A percentile compares a stretch with the other conserved stretches of the same genome.
phyloP scores from a whole-genome alignment of 2,888 invertebrate genomes.

The Brachyptera risi region DNA sequence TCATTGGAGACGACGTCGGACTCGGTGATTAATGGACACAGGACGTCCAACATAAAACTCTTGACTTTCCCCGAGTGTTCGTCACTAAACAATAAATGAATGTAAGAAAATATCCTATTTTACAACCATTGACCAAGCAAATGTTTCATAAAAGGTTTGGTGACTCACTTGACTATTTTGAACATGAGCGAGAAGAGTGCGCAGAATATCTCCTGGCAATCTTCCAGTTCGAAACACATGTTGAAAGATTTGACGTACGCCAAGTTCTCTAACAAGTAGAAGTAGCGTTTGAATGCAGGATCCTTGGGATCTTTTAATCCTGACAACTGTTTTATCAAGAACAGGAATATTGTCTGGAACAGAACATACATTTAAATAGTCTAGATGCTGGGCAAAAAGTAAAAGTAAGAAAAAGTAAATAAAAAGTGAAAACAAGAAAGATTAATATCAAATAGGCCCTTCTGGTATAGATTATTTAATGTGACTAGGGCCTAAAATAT shows the following conservation, averaged over 20 bases:
- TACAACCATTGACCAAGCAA: too few relatives aligned
- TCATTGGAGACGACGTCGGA: conserved; percentile 94
- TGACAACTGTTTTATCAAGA: conserved; percentile 88
- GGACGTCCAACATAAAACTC: conserved; percentile 93
- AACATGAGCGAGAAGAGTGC: conserved; percentile 91
- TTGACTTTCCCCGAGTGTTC: conserved; percentile 95
- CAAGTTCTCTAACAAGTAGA: conserved; percentile 93
- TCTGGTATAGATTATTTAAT: too few relatives aligned
- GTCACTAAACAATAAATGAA: conserved; percentile 57
- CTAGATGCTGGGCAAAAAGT: neutral
- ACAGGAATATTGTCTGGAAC: conserved; percentile 79
- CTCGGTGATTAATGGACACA: conserved; percentile 91
- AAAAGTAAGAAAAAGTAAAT: neutral
- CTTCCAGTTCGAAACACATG: conserved; percentile 97
- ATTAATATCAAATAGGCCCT: too few relatives aligned
- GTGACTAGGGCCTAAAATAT: too few relatives aligned
- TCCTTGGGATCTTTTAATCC: conserved; percentile 95
- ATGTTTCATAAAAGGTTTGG: too few relatives aligned
- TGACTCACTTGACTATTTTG: conserved; percentile 92
- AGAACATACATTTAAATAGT: conserved; percentile 12
- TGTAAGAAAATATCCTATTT: neutral
- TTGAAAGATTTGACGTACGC: conserved; percentile 98
- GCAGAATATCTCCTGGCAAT: conserved; percentile 95
- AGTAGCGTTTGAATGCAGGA: conserved; percentile 95
- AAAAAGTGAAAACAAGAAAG: neutral